Evolutionary conservation across 2,797 vertebrate genomes (phyloP).

Genomic region (Paguma larvata): DNA sequence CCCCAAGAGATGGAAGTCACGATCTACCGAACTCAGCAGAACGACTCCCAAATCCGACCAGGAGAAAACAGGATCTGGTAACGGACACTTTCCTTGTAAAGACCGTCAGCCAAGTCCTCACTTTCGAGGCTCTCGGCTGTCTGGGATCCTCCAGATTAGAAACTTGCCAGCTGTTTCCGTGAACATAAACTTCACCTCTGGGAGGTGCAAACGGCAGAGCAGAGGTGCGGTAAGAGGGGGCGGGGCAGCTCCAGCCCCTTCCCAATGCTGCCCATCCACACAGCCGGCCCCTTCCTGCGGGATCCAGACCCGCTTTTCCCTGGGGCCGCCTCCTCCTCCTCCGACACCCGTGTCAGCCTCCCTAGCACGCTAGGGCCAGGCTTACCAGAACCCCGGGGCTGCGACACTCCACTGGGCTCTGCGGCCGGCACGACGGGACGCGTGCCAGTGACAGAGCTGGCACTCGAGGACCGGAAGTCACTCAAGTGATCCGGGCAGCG

Average conservation of each 20-base stretch:
- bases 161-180: background rate
- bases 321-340: no score
- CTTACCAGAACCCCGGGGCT: background rate
- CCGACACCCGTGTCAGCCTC: background rate
- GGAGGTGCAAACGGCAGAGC: background rate
- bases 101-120: background rate
- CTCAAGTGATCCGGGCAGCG: background rate
- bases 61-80: background rate
- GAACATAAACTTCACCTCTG: rapidly evolving
- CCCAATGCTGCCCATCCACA: background rate
- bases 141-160: background rate
- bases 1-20: background rate
- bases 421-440: rapidly evolving
- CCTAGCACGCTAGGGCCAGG: no score
- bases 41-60: background rate
- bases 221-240: no score
- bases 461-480: background rate
- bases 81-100: background rate
- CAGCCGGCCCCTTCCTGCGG: background rate
- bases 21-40: background rate
- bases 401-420: no score
- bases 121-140: rapidly evolving
- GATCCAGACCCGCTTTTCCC: no score
- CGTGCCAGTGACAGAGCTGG: background rate
- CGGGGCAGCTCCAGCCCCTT: rapidly evolving